phyloP scores from a whole-genome alignment of 30 jellyfish, hydroid and myxozoan genomes.

The Aurelia coerulea region DNA sequence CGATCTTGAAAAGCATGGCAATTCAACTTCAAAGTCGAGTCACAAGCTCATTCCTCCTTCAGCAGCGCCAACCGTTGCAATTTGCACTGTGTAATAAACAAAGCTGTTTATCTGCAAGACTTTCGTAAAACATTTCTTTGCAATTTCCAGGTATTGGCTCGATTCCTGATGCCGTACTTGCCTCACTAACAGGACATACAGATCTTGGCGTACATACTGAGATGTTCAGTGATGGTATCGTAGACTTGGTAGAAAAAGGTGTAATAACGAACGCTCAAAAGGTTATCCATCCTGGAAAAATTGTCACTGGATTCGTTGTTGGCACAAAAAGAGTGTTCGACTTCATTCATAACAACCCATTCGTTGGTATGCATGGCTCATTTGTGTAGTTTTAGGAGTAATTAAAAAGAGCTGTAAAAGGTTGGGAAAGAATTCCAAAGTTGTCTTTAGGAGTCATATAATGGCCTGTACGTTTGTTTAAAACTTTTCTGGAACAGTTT shows the following conservation, averaged over 20 bases:
- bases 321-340: constrained; percentile 79
- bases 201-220: constrained; percentile 90
- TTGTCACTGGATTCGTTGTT: constrained; percentile 82
- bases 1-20: too few species aligned
- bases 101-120: too few species aligned
- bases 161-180: constrained; percentile 78
- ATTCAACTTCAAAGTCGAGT: too few species aligned
- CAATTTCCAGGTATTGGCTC: constrained; percentile 76
- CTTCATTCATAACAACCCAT: constrained; percentile 80
- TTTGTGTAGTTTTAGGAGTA: neutral
- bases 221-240: constrained; percentile 90
- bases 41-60: too few species aligned
- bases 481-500: too few species aligned
- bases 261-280: constrained; percentile 70
- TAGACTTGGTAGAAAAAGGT: constrained; percentile 70
- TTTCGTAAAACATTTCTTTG: too few species aligned
- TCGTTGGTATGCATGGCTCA: constrained; percentile 58
- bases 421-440: too few species aligned
- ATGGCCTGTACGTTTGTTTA: too few species aligned
- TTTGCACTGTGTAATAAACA: too few species aligned
- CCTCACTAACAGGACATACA: constrained; percentile 63
- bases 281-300: constrained; percentile 75
- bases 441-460: too few species aligned
- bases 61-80: too few species aligned
- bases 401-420: neutral